Evolutionary conservation across 1,140 invertebrate genomes (phyloP), one percentile per base, ranked within the genome.

Genomic region (Anastrepha obliqua): DNA sequence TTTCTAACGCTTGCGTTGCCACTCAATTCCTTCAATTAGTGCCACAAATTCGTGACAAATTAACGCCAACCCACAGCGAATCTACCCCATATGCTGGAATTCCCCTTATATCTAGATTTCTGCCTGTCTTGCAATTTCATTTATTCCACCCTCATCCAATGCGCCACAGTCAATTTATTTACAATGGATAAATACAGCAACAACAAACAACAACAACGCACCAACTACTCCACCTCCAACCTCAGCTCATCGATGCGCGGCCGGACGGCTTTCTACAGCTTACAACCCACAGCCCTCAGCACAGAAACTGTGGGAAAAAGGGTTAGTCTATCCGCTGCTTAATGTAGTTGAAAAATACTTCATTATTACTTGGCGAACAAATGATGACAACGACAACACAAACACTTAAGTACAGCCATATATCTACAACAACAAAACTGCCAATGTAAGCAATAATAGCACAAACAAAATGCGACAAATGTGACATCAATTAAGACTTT

Each of bases 1-100:
- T 74, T 47, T 15, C 42, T 4, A 47, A 15, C 7, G 42, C 74
- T 81, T 55, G 20, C 74, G 55, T 81, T 81, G 74, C 15, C 74
- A 55, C 9, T 29, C n/a, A 81, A 81, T 81, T 81, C 44, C n/a
- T 13, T 11, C 74, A 81, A 81, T 81, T 81, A 81, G 74, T 20
- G 47, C n/a, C 74, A 81, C 74, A 81, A 81, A 81, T 81, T 81
- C 74, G 74, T 81, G 74, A 81, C 74, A 81, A 81, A 81, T 81
- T 81, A 81, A 81, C n/a, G 74, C 47, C n/a, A 81, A 55, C n/a
- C 11, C 74, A 11, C 47, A 55, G 47, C 74, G 51, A 55, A 2
- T 58, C 74, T 11, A 81, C 20, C 1, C 42, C 51, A 39, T 58
- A 6, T 51, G 74, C 74, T 15, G 42, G 42, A 47, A 74, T 74